Evolutionary conservation across 2,888 invertebrate species (phyloP).

Genomic region (Melitaea athalia): DNA sequence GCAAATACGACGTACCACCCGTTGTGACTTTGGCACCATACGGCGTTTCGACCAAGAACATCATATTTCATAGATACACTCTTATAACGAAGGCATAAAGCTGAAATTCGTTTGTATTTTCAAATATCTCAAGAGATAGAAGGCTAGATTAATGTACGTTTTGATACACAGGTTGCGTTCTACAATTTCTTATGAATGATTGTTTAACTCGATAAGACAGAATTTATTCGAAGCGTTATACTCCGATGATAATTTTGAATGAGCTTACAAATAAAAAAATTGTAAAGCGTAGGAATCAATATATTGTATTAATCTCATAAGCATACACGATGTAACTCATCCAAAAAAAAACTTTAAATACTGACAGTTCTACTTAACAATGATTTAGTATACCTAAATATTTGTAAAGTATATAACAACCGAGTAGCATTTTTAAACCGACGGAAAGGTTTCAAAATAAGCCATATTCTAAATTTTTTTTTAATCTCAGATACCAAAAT

Average conservation of each 20-base stretch:
- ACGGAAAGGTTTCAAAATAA: too few species aligned
- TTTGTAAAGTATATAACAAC: too few species aligned
- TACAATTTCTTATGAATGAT: constrained; percentile 66
- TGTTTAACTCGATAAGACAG: constrained; percentile 58
- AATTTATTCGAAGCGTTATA: neutral
- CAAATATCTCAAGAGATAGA: constrained; percentile 7
- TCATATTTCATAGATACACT: constrained; percentile 20
- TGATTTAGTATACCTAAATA: too few species aligned
- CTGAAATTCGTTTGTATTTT: constrained; percentile 39
- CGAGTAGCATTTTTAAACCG: too few species aligned
- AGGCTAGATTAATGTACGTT: constrained; percentile 44
- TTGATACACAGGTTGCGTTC: constrained; percentile 51
- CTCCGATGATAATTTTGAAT: constrained; percentile 11
- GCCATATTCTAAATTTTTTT: too few species aligned
- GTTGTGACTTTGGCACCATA: constrained; percentile 65
- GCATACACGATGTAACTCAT: neutral
- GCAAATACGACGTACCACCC: constrained; percentile 73
- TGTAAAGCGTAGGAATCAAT: neutral
- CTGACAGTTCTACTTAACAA: neutral
- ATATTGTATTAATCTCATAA: neutral
- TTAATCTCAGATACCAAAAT: too few species aligned
- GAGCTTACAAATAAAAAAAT: constrained; percentile 8
- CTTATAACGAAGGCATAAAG: constrained; percentile 41
- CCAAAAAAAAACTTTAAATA: neutral
- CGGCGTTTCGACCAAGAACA: constrained; percentile 41